Evolutionary conservation across 2,797 vertebrate genomes (phyloP).

Genomic region (Syngnathus acus): DNA sequence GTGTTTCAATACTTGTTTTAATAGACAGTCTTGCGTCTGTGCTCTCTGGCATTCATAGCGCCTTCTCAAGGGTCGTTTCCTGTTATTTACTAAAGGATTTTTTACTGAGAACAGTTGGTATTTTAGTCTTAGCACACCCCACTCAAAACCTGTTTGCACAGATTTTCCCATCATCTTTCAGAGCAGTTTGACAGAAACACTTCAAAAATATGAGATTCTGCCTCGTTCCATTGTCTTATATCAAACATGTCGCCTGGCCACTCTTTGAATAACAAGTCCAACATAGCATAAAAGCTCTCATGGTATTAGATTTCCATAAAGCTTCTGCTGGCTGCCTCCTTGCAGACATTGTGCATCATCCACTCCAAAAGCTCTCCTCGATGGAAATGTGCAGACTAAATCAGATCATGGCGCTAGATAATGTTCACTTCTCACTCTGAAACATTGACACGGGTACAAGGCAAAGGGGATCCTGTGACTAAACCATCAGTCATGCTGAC

Average conservation of each 20-base stretch:
- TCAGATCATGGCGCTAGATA: slow-evolving; percentile 65
- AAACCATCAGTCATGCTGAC: slow-evolving; percentile 69
- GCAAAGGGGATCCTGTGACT: slow-evolving; percentile 61
- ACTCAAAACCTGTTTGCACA: slow-evolving; percentile 70
- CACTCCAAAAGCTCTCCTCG: slow-evolving; percentile 55
- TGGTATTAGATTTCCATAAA: slow-evolving; percentile 70
- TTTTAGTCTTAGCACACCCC: slow-evolving; percentile 67
- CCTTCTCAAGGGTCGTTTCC: slow-evolving; percentile 42
- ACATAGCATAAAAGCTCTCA: slow-evolving; percentile 58
- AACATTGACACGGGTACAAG: slow-evolving; percentile 53
- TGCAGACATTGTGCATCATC: slow-evolving; percentile 58
- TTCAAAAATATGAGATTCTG: slow-evolving; percentile 67
- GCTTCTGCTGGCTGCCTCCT: slow-evolving; percentile 57
- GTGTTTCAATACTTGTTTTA: slow-evolving; percentile 31
- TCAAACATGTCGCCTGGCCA: slow-evolving; percentile 66
- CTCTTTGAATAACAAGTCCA: slow-evolving; percentile 63
- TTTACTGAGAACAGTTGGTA: slow-evolving; percentile 55
- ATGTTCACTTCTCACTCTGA: slow-evolving; percentile 67
- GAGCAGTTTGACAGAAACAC: slow-evolving; percentile 65
- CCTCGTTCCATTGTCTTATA: slow-evolving; percentile 67
- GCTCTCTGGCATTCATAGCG: slow-evolving; percentile 32
- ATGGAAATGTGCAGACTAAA: slow-evolving; percentile 68
- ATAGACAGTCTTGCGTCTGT: slow-evolving; percentile 26
- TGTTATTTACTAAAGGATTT: slow-evolving; percentile 61
- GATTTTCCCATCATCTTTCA: slow-evolving; percentile 67